Conservation (phyloP, 2,888 invertebrate species). For the Ornithoptera priamus region DNA sequence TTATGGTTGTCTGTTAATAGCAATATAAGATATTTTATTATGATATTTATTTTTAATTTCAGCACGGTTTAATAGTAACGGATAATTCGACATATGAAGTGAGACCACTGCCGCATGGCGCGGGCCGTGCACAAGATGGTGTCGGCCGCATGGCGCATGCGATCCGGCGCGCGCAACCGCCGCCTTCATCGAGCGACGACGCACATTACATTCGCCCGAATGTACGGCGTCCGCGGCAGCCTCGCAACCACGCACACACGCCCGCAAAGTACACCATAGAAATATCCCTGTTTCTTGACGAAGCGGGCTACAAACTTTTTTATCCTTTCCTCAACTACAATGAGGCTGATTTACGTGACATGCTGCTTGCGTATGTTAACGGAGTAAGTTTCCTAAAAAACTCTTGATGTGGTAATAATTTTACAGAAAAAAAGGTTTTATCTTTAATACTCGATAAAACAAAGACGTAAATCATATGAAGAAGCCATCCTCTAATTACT, state of each 20-base stretch:
- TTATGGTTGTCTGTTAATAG: no score
- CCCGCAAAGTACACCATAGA: slow-evolving; percentile 82
- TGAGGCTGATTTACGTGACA: slow-evolving; percentile 83
- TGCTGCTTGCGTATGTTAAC: slow-evolving; percentile 89
- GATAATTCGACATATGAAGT: slow-evolving; percentile 86
- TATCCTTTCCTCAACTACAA: slow-evolving; percentile 83
- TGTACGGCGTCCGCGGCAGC: slow-evolving; percentile 50
- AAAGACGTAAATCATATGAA: background rate
- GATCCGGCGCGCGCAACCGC: slow-evolving; percentile 77
- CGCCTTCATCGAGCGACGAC: slow-evolving; percentile 67
- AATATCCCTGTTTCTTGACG: slow-evolving; percentile 87
- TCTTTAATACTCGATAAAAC: no score
- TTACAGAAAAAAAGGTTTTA: no score
- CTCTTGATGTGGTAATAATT: background rate
- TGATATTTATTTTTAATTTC: slow-evolving; percentile 34
- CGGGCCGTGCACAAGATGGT: slow-evolving; percentile 60
- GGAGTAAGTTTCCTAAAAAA: slow-evolving; percentile 75
- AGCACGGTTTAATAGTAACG: slow-evolving; percentile 85
- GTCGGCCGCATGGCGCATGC: slow-evolving; percentile 76
- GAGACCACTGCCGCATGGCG: slow-evolving; percentile 78
- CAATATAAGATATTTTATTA: no score
- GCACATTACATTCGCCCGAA: slow-evolving; percentile 57
- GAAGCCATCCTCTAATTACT: background rate
- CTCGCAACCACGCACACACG: slow-evolving; percentile 36
- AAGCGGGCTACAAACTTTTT: slow-evolving; percentile 85